Percentiles rank a stretch among this genome's conserved stretches.
These are phyloP conservation scores for Gryllus longicercus DNA, from an alignment of 2,888 invertebrate genomes.

Conservation along the genomic window DNA sequence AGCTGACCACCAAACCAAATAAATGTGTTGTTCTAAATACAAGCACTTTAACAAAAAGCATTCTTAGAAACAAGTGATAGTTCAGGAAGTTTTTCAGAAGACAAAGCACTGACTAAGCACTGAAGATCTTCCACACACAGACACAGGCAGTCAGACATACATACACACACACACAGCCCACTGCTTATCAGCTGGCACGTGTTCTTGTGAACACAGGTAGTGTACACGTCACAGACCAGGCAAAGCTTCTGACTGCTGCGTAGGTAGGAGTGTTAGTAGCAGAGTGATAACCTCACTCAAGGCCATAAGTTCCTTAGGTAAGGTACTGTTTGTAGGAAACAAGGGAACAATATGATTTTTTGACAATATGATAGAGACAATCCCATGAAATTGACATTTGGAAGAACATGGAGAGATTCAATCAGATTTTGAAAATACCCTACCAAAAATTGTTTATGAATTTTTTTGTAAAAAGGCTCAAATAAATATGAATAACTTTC, in stretches of 20 bases:
- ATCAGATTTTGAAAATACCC: too few species aligned
- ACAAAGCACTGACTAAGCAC: conserved; percentile 1
- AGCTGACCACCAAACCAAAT: too few species aligned
- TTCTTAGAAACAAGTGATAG: background rate
- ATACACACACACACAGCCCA: background rate
- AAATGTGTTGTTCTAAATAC: too few species aligned
- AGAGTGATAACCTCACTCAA: conserved; percentile 8
- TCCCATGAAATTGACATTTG: too few species aligned
- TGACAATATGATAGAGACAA: too few species aligned
- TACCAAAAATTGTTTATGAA: too few species aligned
- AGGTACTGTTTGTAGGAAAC: too few species aligned
- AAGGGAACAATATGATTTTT: too few species aligned
- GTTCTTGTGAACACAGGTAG: background rate
- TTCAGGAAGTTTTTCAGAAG: background rate
- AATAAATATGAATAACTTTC: too few species aligned
- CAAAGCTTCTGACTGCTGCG: background rate
- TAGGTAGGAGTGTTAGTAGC: background rate
- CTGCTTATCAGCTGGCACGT: background rate
- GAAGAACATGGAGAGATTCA: too few species aligned
- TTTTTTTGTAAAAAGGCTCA: too few species aligned
- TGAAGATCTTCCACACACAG: background rate
- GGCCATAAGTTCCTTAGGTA: background rate
- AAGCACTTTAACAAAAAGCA: too few species aligned
- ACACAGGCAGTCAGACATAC: background rate
- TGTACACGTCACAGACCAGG: conserved; percentile 4